Conservation (phyloP, 1,140 invertebrate genomes). For the Brachionus asplanchnoidis region DNA sequence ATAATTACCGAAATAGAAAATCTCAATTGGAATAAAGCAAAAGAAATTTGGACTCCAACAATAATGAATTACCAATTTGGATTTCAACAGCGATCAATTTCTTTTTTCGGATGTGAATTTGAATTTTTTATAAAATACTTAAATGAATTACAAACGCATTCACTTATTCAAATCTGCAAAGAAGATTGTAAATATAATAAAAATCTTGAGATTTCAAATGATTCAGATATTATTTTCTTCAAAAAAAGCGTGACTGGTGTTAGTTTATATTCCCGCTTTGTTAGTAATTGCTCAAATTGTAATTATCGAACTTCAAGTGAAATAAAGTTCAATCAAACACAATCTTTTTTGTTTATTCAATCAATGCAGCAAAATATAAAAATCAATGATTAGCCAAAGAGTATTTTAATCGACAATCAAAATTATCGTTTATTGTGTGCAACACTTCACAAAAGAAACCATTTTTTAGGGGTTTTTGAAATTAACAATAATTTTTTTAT, state of each 20-base stretch:
- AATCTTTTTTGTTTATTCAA: conserved; percentile 17
- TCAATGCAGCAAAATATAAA: conserved; percentile 4
- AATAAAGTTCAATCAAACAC: conserved; percentile 26
- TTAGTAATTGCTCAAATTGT: not conserved
- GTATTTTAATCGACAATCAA: conserved; percentile 1
- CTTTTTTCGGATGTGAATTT: not conserved
- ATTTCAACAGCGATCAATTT: not conserved
- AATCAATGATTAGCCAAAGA: conserved; percentile 1
- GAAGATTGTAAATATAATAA: conserved; percentile 17
- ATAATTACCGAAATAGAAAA: conserved; percentile 13
- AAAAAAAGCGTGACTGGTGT: not conserved
- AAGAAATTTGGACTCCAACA: not conserved
- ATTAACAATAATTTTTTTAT: not conserved
- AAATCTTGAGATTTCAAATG: not conserved
- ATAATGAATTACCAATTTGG: not conserved
- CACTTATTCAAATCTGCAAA: not conserved
- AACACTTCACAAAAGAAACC: not conserved
- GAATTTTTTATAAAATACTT: not conserved
- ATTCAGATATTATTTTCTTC: conserved; percentile 5
- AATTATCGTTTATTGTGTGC: not conserved
- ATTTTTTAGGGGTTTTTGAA: conserved; percentile 14
- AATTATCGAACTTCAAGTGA: not conserved
- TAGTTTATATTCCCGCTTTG: not conserved
- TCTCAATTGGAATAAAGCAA: conserved; percentile 24
- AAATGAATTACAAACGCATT: conserved; percentile 10